Evolutionary conservation across 2,888 invertebrate species (phyloP), one percentile per base, ranked within the genome.

Genomic region (Acrocyrtus sp.): DNA sequence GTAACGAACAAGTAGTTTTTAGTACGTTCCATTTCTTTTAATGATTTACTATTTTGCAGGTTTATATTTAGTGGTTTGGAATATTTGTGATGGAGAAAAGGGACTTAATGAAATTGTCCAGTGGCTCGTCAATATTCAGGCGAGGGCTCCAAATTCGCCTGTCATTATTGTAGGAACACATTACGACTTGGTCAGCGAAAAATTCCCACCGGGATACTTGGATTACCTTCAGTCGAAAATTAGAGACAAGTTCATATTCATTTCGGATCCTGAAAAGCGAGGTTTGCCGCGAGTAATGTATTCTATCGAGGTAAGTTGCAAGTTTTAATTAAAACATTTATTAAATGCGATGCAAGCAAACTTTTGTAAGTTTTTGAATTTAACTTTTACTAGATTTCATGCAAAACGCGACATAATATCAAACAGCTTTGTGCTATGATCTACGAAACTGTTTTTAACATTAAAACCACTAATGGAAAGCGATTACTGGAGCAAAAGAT

Each of bases 91-190:
- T 82, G 98, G 98, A 0, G 89, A 94, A 82, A 89, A 89, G 80
- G 98, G 97, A 0, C 89, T 99, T 15, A 91, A 92, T 17, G 94
- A 93, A 81, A 94, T 99, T 26, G 88, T 95, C 47, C 92, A 95
- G 82, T 99, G 98, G 98, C 88, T 99, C 45, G 92, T 95, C n/a
- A 95, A 95, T 82, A 95, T 96, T 81, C 93, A 93, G 89, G 94
- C 95, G 0, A 88, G 98, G 81, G 98, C 98, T 0, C 98, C 98
- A 0, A 97, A 97, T 83, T 94, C 98, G 0, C 96, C 97, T 0
- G 97, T 97, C 3, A 90, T 98, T 53, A 95, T 98, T 83, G 93
- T 98, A 10, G 98, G 97, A 0, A 98, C 98, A 0, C 96, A 98
- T 85, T 94, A 94, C 82, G 99, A 99, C 84, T 89, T 93, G 67